Base-by-base conservation (phyloP, 1,140 invertebrate species). In the Coptotermes formosanus region DNA sequence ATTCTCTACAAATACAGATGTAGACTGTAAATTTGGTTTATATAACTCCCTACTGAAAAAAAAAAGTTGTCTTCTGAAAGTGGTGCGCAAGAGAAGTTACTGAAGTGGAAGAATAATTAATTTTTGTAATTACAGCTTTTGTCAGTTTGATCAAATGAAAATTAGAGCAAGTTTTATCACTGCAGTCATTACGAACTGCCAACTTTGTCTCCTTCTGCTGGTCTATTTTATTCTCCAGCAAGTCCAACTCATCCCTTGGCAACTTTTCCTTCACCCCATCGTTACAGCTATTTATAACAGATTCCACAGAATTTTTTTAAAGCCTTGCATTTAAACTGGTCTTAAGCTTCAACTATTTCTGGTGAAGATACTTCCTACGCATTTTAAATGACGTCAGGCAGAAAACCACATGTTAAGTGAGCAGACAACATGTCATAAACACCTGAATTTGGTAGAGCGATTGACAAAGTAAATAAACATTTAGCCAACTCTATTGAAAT, bases 321-420 rank as follows among this genome's bases (percentile, higher is more conserved):
- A 75, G 64, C n/a, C 25, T 30, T 16, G 64, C 64, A 75, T 75
- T 75, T 75, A 30, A 25, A 75, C n/a, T 75, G 64, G n/a, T 75
- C 64, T n/a, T 75, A n/a, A 30, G 64, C 64, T 75, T 8, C 6
- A 30, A 30, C 64, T 75, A 75, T 75, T 75, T 75, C 64, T 75
- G 14, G 64, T 11, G 25, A 7, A 75, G 25, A 30, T 25, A n/a
- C 11, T 30, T 14, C 64, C 64, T 25, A 75, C 64, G 64, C 64
- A 75, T 30, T 75, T 75, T 75, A 11, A 75, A 75, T 75, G 64
- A 75, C 64, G 64, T 75, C 64, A 75, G 64, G 64, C 64, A 75
- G 64, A 75, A 75, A 75, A 75, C 64, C 64, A 75, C n/a, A 75
- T 30, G 64, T 30, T 55, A 19, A 16, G 52, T 55, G 19, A 55